Conservation (phyloP, 2,797 vertebrate species). For the Dipus sagitta region DNA sequence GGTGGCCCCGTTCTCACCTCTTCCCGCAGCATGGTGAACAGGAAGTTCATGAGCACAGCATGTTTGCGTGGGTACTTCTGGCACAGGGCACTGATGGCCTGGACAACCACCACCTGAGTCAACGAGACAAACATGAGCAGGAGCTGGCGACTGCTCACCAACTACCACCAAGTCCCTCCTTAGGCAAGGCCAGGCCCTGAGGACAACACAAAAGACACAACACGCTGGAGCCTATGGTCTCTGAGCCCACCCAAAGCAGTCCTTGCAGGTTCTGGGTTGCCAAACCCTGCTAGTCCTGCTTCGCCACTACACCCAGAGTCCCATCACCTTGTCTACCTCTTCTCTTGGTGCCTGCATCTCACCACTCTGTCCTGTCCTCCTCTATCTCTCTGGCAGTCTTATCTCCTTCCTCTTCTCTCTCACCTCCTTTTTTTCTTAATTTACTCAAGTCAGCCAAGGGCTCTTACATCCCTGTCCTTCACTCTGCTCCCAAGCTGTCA, state of each 20-base stretch:
- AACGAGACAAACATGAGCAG: neutral
- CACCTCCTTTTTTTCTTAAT: neutral
- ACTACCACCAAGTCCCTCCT: neutral
- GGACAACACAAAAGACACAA: neutral
- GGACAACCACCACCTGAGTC: constrained; percentile 91
- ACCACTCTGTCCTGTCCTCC: neutral
- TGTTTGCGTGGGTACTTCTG: constrained; percentile 92
- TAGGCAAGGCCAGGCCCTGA: neutral
- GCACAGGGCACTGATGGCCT: constrained; percentile 91
- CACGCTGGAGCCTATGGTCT: neutral
- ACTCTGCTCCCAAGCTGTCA: neutral
- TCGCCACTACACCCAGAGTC: neutral
- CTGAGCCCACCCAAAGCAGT: neutral
- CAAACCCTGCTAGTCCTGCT: neutral
- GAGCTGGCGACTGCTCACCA: neutral
- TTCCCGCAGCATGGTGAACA: constrained; percentile 92
- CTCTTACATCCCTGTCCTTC: neutral
- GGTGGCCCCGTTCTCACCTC: constrained; percentile 84
- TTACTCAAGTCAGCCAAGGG: neutral
- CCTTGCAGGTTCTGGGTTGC: neutral
- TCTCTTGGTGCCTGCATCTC: neutral
- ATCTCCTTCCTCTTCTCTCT: neutral
- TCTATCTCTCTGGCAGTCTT: neutral
- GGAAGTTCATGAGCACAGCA: constrained; percentile 90
- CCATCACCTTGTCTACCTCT: neutral